Evolutionary conservation across 1,140 invertebrate genomes (phyloP).

Genomic region (Geopemphigus sp.): DNA sequence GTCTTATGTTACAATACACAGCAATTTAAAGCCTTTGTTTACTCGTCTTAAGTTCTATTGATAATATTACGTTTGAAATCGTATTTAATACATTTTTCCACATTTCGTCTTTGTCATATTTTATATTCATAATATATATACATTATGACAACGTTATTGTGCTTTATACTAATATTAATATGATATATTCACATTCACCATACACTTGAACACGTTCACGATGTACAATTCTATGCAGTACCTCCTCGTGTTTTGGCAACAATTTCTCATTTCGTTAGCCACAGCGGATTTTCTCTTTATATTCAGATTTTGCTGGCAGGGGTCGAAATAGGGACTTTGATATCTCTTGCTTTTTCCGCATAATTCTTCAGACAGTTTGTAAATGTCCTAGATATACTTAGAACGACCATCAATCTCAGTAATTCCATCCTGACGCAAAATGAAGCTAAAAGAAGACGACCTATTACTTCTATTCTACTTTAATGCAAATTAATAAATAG

Average conservation of each 20-base stretch:
- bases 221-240: constrained; percentile 9
- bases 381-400: constrained; percentile 25
- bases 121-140: too few relatives aligned
- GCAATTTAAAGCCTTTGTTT: too few relatives aligned
- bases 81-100: too few relatives aligned
- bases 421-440: constrained; percentile 11
- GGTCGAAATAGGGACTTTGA: not conserved
- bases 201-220: not conserved
- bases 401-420: constrained; percentile 28
- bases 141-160: too few relatives aligned
- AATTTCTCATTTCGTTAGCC: constrained; percentile 33
- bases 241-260: constrained; percentile 22
- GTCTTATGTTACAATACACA: too few relatives aligned
- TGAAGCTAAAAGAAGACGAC: not conserved
- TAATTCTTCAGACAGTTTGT: constrained; percentile 30
- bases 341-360: constrained; percentile 22
- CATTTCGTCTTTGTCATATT: too few relatives aligned
- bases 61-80: too few relatives aligned
- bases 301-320: constrained; percentile 35
- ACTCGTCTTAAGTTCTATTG: too few relatives aligned
- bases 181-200: not conserved
- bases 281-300: constrained; percentile 31
- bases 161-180: not conserved
- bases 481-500: constrained; percentile 10
- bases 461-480: not conserved